These are phyloP conservation scores for Festucalex cinctus DNA, from an alignment of 2,113 vertebrate species.

Conservation along the genomic window DNA sequence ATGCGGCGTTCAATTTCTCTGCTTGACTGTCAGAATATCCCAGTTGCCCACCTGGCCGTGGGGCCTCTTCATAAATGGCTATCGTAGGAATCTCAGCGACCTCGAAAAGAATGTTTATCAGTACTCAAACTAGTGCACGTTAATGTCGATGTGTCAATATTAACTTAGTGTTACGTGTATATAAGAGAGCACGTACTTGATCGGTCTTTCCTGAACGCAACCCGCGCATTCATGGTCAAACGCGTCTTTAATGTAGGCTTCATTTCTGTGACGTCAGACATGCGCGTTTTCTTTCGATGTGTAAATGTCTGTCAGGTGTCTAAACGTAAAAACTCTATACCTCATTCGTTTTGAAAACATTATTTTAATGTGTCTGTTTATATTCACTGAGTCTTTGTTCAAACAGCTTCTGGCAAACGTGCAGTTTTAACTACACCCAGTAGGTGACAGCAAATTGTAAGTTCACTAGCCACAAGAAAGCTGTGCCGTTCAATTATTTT, in stretches of 20 bases:
- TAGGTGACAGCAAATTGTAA: background rate
- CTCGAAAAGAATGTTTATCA: too few relatives aligned
- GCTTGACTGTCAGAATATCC: background rate
- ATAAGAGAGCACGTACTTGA: too few relatives aligned
- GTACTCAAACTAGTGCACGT: background rate
- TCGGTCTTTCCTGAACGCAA: background rate
- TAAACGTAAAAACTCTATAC: background rate
- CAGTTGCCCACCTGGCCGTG: background rate
- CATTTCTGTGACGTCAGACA: background rate
- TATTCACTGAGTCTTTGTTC: too few relatives aligned
- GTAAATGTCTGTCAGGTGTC: background rate
- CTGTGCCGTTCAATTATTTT: background rate
- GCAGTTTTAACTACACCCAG: background rate
- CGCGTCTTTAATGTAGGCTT: background rate
- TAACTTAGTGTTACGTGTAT: background rate
- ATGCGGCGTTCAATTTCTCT: conserved; percentile 7
- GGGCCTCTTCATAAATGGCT: background rate
- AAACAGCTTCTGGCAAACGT: background rate
- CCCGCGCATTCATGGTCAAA: background rate
- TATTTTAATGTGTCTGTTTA: background rate
- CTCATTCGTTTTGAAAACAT: background rate
- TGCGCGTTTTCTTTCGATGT: background rate
- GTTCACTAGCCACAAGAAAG: background rate
- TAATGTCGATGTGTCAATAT: background rate
- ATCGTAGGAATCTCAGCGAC: background rate